Evolutionary conservation across 1,140 invertebrate species (phyloP).

Genomic region (Bombyx mandarina): DNA sequence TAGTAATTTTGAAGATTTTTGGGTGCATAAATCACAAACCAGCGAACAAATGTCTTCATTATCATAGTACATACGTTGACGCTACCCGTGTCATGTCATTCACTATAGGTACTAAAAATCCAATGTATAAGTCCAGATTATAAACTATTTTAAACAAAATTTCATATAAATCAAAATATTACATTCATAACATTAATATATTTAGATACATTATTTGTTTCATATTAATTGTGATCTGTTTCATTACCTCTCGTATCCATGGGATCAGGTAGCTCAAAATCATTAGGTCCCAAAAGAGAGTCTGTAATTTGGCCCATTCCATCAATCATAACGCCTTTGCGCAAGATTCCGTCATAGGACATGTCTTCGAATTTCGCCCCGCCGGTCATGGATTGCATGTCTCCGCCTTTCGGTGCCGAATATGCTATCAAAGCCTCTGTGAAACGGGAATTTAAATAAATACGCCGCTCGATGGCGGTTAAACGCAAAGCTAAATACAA

Average conservation of each 20-base stretch:
- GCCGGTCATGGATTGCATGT: constrained; percentile 83
- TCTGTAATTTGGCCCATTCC: constrained; percentile 93
- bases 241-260: constrained; percentile 66
- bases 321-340: constrained; percentile 74
- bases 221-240: too few species aligned
- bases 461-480: constrained; percentile 35
- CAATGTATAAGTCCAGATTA: too few species aligned
- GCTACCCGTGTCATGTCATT: too few species aligned
- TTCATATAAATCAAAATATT: too few species aligned
- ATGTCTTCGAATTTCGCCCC: constrained; percentile 87
- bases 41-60: too few species aligned
- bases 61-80: too few species aligned
- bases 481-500: constrained; percentile 18
- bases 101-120: too few species aligned
- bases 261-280: constrained; percentile 70
- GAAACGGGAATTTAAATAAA: constrained; percentile 35
- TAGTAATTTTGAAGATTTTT: too few species aligned
- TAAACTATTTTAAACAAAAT: too few species aligned
- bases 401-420: constrained; percentile 80
- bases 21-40: too few species aligned
- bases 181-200: too few species aligned
- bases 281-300: constrained; percentile 70
- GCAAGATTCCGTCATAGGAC: constrained; percentile 87
- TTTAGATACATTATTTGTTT: too few species aligned
- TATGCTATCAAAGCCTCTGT: constrained; percentile 84